A percentile compares a stretch with the other conserved stretches of the same genome.
Evolutionary conservation across 2,797 vertebrate species (phyloP).

Genomic region (Pseudochirops cupreus): DNA sequence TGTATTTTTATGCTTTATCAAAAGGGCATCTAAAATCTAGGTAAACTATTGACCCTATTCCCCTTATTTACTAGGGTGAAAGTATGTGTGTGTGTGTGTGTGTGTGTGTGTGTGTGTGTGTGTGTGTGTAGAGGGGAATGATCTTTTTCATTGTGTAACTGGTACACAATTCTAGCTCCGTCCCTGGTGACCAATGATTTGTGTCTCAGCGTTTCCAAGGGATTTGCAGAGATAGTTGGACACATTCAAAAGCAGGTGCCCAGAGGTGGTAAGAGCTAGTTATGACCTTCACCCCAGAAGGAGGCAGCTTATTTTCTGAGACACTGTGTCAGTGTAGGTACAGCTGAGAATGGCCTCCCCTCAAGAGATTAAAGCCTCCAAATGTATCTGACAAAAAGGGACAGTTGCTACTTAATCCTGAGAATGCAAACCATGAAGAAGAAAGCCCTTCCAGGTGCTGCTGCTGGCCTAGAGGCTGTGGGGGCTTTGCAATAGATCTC

Average conservation of each 20-base stretch:
- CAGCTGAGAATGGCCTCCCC: background rate
- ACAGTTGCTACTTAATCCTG: constrained; percentile 11
- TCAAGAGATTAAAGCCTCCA: background rate
- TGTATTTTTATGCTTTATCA: background rate
- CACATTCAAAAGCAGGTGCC: background rate
- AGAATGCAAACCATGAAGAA: background rate
- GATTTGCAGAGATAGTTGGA: background rate
- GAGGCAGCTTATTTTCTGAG: background rate
- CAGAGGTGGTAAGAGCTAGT: background rate
- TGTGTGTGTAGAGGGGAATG: no score
- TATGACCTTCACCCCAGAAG: background rate
- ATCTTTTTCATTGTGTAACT: background rate
- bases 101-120: background rate
- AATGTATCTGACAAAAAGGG: background rate
- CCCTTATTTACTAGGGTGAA: background rate
- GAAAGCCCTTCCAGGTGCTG: rapidly evolving
- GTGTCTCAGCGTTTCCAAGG: background rate
- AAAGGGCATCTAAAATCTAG: background rate
- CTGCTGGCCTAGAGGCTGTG: rapidly evolving
- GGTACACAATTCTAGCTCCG: rapidly evolving
- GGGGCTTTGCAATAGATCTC: background rate
- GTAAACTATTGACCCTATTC: background rate
- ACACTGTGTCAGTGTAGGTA: rapidly evolving
- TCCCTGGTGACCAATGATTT: rapidly evolving
- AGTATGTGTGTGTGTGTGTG: rapidly evolving